Conservation (phyloP, 2,888 invertebrate genomes). For the Leptodirus hochenwartii region DNA sequence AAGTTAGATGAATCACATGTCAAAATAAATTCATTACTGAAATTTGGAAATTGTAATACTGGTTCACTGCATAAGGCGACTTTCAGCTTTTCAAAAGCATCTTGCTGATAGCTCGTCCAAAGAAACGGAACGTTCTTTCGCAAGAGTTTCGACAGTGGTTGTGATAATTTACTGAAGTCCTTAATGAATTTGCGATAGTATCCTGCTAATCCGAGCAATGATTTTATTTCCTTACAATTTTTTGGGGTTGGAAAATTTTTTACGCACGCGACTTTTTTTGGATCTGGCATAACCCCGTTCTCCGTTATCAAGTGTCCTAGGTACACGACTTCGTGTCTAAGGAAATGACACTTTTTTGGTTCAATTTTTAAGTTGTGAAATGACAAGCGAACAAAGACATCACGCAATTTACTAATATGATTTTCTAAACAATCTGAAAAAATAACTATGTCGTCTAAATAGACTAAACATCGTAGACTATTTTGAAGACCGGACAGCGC, state of each 20-base stretch:
- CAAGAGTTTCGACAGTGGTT: conserved; percentile 12
- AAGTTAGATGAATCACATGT: too few relatives aligned
- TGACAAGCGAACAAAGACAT: conserved; percentile 12
- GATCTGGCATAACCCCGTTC: conserved; percentile 10
- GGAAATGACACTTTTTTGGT: conserved; percentile 9
- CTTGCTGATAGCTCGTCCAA: conserved; percentile 12
- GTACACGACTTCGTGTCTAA: conserved; percentile 8
- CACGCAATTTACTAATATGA: conserved; percentile 10
- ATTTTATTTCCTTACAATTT: conserved; percentile 8
- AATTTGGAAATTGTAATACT: too few relatives aligned
- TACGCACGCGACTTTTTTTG: conserved; percentile 6
- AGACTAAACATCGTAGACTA: conserved; percentile 14
- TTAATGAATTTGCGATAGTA: conserved; percentile 8
- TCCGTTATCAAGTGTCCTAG: conserved; percentile 9
- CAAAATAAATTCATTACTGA: too few relatives aligned
- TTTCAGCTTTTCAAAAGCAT: conserved; percentile 12
- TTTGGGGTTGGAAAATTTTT: conserved; percentile 8
- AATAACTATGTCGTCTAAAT: conserved; percentile 15
- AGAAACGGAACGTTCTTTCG: conserved; percentile 11
- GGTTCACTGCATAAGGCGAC: too few relatives aligned
- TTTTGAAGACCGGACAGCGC: conserved; percentile 12
- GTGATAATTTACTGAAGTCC: conserved; percentile 11
- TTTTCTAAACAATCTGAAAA: conserved; percentile 12
- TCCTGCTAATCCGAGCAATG: conserved; percentile 6
- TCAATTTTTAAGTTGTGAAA: conserved; percentile 13